phyloP scores from a whole-genome alignment of 2,888 invertebrate genomes.

The Linhomoeus sp. region DNA sequence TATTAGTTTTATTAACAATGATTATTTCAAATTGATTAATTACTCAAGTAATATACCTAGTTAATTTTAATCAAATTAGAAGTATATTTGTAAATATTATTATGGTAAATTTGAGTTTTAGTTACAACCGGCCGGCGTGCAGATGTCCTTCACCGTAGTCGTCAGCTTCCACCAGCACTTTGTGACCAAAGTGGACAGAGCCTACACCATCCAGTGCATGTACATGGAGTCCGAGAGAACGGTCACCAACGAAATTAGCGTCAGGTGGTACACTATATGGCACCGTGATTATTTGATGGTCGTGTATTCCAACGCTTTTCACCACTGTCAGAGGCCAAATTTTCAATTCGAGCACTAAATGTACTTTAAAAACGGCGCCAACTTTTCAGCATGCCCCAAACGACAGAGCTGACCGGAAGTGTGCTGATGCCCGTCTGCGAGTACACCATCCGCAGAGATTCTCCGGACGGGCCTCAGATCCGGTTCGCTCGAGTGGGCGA shows the following conservation, averaged over 20 bases:
- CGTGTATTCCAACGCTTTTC: too few relatives aligned
- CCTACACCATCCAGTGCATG: constrained; percentile 21
- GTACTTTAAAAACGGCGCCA: background rate
- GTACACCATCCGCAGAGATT: constrained; percentile 6
- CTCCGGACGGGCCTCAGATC: constrained; percentile 4
- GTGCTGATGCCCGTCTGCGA: constrained; percentile 8
- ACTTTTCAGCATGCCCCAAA: constrained; percentile 9
- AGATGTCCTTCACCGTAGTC: constrained; percentile 20
- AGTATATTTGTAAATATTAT: background rate
- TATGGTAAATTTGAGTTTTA: constrained; percentile 2
- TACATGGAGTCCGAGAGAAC: constrained; percentile 19
- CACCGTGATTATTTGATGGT: background rate
- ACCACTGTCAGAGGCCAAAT: too few relatives aligned
- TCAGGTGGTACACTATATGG: too few relatives aligned
- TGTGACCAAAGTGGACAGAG: constrained; percentile 23
- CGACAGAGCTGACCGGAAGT: constrained; percentile 6
- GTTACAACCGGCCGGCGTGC: constrained; percentile 21
- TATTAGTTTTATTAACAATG: background rate
- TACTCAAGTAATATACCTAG: background rate
- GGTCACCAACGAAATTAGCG: constrained; percentile 17
- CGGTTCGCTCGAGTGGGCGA: constrained; percentile 7
- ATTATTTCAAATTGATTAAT: background rate
- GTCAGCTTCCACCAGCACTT: constrained; percentile 24
- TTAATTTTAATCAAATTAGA: background rate
- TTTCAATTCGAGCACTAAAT: too few relatives aligned